Conservation (phyloP, 1,140 invertebrate genomes). For the Neotoxoptera formosana region DNA sequence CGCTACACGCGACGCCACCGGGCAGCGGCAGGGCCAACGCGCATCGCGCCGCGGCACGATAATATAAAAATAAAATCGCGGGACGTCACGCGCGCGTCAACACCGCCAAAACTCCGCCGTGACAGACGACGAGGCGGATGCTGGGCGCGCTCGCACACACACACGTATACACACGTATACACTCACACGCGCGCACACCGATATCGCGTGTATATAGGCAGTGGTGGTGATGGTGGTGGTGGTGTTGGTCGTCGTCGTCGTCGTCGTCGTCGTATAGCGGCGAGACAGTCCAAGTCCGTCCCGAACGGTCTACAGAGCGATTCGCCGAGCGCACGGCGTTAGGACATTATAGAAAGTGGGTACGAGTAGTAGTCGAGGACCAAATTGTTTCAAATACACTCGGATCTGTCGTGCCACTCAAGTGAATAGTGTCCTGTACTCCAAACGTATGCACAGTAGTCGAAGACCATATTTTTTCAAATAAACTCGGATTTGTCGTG, state of each 20-base stretch:
- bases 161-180: no score
- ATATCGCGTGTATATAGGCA: conserved; percentile 4
- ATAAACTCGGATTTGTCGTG: not conserved
- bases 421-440: not conserved
- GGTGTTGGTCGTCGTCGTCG: no score
- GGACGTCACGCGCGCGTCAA: conserved; percentile 43
- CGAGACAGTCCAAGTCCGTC: not conserved
- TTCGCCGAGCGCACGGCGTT: not conserved
- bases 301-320: not conserved
- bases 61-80: conserved; percentile 51
- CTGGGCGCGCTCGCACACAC: not conserved
- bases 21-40: not conserved
- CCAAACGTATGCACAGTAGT: not conserved
- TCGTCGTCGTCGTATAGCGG: not conserved
- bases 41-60: not conserved
- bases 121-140: not conserved
- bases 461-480: not conserved
- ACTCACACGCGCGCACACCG: no score
- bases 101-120: conserved; percentile 31
- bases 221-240: no score
- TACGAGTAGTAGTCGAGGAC: not conserved
- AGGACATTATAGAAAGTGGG: not conserved
- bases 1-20: not conserved
- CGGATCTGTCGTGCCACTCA: not conserved
- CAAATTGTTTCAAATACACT: not conserved